These are phyloP conservation scores for Dufourea novaeangliae DNA, from an alignment of 1,140 invertebrate genomes.

Conservation along the genomic window DNA sequence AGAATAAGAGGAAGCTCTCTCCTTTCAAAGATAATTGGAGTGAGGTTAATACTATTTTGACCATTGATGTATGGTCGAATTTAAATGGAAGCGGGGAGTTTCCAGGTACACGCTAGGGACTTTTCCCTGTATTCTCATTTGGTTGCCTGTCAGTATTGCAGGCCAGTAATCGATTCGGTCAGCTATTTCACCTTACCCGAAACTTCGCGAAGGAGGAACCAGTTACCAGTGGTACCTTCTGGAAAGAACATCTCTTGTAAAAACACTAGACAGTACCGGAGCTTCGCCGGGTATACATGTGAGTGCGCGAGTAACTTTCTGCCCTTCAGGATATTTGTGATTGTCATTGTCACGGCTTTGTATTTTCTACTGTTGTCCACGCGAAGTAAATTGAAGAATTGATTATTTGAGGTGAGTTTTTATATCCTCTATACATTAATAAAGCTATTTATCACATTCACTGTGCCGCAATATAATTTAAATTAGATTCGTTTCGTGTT, in stretches of 20 bases:
- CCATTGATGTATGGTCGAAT: neutral
- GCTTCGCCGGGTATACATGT: conserved; percentile 36
- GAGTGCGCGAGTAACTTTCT: conserved; percentile 18
- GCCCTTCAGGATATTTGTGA: neutral
- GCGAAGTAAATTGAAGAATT: conserved; percentile 16
- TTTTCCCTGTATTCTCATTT: conserved; percentile 14
- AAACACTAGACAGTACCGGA: conserved; percentile 55
- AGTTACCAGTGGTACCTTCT: conserved; percentile 59
- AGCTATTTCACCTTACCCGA: conserved; percentile 35
- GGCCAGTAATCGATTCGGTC: conserved; percentile 49
- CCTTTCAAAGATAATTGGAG: too few relatives aligned
- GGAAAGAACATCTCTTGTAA: conserved; percentile 47
- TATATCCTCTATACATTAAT: neutral
- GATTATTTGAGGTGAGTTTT: conserved; percentile 30
- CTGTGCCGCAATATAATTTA: neutral
- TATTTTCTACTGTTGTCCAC: neutral
- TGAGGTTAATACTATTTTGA: too few relatives aligned
- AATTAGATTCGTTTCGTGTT: neutral
- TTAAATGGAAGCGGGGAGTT: neutral
- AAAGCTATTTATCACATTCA: neutral
- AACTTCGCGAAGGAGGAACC: conserved; percentile 59
- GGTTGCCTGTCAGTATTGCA: conserved; percentile 17
- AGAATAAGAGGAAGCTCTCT: too few relatives aligned
- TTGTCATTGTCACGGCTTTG: neutral
- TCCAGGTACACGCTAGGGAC: conserved; percentile 28